phyloP scores from a whole-genome alignment of 1,140 invertebrate genomes.

The Drosophila lacteicornis region DNA sequence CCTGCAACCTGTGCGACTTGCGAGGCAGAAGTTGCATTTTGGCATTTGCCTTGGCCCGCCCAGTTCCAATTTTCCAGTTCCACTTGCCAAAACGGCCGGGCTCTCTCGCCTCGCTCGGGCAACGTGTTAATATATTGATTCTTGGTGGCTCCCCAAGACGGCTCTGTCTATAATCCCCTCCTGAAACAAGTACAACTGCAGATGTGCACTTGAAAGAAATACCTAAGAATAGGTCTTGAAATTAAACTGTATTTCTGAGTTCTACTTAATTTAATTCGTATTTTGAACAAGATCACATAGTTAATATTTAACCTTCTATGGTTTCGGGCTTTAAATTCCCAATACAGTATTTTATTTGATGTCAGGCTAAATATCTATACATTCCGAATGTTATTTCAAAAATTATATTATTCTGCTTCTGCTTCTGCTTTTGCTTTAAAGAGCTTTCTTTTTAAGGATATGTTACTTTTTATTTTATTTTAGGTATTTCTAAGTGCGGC shows the following conservation, averaged over 20 bases:
- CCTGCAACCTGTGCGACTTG: constrained; percentile 39
- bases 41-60: constrained; percentile 77
- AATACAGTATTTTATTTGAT: no score
- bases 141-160: constrained; percentile 35
- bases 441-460: no score
- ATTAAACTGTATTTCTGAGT: neutral
- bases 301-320: no score
- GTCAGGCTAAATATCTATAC: no score
- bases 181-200: constrained; percentile 9
- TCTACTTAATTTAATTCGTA: neutral
- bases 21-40: constrained; percentile 51
- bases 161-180: constrained; percentile 10
- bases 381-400: no score
- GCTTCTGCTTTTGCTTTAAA: no score
- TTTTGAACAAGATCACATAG: no score
- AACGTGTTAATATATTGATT: constrained; percentile 69
- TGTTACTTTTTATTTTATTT: no score
- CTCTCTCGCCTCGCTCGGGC: constrained; percentile 16
- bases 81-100: constrained; percentile 31
- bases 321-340: no score
- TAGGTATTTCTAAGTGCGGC: no score
- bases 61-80: constrained; percentile 59
- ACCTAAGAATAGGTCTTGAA: neutral
- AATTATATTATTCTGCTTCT: no score
- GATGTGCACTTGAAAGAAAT: constrained; percentile 16